A percentile compares a stretch with the other conserved stretches of the same genome.
These are phyloP conservation scores for Sebastes vulpes DNA, from an alignment of 2,797 vertebrate species.

Conservation along the genomic window DNA sequence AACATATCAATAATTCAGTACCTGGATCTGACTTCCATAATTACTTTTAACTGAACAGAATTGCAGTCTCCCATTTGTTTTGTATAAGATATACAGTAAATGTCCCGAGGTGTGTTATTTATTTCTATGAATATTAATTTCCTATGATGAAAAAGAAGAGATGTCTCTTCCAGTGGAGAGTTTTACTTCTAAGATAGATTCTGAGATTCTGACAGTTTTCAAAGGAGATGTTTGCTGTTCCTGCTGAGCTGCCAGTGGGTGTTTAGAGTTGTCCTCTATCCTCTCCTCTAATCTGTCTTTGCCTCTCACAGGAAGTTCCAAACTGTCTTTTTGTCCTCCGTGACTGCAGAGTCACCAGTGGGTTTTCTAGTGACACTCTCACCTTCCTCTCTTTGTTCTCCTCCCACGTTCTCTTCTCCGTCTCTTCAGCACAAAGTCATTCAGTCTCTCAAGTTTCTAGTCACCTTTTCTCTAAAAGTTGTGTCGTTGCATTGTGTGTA, in stretches of 20 bases:
- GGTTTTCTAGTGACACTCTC: not conserved
- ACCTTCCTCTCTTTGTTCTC: conserved; percentile 9
- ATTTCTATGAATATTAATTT: not conserved
- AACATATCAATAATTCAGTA: not conserved
- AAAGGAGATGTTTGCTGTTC: conserved; percentile 43
- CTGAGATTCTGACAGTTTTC: conserved; percentile 21
- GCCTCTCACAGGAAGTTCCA: conserved; percentile 9
- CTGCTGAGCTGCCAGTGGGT: conserved; percentile 33
- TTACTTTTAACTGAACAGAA: not conserved
- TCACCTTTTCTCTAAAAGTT: not conserved
- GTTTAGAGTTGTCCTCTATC: conserved; percentile 32
- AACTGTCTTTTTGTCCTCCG: not conserved
- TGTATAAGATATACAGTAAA: not conserved
- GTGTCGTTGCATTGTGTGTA: not conserved
- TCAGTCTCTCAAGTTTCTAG: conserved; percentile 12
- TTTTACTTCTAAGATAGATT: not conserved
- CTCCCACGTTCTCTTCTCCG: conserved; percentile 15
- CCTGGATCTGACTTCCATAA: not conserved
- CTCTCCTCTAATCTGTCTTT: conserved; percentile 26
- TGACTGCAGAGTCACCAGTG: conserved; percentile 16
- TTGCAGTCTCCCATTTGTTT: not conserved
- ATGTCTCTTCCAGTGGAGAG: not conserved
- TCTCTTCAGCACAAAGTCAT: conserved; percentile 47
- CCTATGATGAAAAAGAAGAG: not conserved
- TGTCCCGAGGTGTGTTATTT: not conserved